Base-by-base conservation (phyloP, 2,113 vertebrate species). In the Peromyscus polionotus region DNA sequence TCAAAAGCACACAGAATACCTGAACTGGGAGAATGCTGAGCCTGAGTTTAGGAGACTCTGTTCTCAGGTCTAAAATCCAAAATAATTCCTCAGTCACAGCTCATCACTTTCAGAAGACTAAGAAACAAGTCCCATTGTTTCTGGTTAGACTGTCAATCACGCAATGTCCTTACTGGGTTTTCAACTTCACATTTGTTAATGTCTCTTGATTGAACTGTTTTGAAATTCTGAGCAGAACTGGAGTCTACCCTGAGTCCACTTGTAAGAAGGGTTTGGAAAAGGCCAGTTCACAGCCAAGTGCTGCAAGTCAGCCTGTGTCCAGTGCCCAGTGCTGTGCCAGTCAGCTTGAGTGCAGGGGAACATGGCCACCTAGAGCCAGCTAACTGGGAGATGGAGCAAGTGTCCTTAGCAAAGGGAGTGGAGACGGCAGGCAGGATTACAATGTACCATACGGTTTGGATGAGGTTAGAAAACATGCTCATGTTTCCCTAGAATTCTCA, bases 11-110 rank as follows among this genome's bases (percentile, higher is more conserved):
- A 95, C 81, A 81, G 48, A 80, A 68, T 54, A 67, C 22, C 48
- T 94, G 87, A 86, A 77, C 73, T 59, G 77, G n/a, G 45, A 7
- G 39, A 84, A 51, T 88, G 84, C 79, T 51, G 45, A 76, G 87
- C 72, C 84, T 79, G 54, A 76, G 33, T 51, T 57, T 31, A 87
- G 20, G 9, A 89, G 72, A 59, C 36, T 84, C 39, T 85, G n/a
- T 90, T 90, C 73, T 96, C 63, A 83, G 12, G 33, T 13, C 65
- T 81, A 93, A 42, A 95, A 54, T 91, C 67, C 72, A 96, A 93
- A 81, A 91, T 81, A 88, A 95, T 94, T 48, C 73, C 48, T 80
- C 57, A 24, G n/a, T 31, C 73, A 24, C 85, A 93, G 84, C 85
- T 92, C 36, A 75, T 81, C 79, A 51, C 26, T 61, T 65, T 76